Conservation (phyloP, 1,140 invertebrate genomes). For the Dolichoris vasculosae region DNA sequence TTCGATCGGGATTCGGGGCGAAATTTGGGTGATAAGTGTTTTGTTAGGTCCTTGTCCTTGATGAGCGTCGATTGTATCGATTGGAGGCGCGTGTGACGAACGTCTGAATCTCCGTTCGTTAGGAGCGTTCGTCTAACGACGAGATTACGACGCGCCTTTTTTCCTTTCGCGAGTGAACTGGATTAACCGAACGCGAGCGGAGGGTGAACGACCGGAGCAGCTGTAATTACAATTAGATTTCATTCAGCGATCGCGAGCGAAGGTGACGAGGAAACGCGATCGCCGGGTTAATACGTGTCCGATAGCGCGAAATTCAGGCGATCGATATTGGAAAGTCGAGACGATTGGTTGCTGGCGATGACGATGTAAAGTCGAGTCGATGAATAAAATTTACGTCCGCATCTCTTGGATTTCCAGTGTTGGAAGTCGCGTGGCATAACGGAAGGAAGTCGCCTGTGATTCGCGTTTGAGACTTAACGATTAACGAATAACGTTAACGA, state of each 20-base stretch:
- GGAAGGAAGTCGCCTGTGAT: neutral
- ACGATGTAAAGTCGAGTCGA: too few relatives aligned
- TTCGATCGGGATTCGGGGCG: neutral
- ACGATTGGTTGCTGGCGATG: too few relatives aligned
- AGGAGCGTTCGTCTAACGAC: neutral
- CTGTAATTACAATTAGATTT: neutral
- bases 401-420: neutral
- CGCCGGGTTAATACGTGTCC: too few relatives aligned
- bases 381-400: too few relatives aligned
- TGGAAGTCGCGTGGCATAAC: neutral
- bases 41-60: neutral
- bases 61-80: neutral
- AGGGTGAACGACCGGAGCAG: neutral
- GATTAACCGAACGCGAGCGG: neutral
- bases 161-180: neutral
- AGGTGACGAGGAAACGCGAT: too few relatives aligned
- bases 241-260: neutral
- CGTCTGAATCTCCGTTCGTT: neutral
- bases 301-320: too few relatives aligned
- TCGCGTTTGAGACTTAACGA: too few relatives aligned
- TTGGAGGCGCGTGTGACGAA: neutral
- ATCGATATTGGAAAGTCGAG: too few relatives aligned
- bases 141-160: neutral
- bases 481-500: neutral
- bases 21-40: conserved; percentile 4